Evolutionary conservation across 64 coral and sea anemone species (phyloP), one percentile per base, ranked within the genome.

Genomic region (Cladopsammia gracilis): DNA sequence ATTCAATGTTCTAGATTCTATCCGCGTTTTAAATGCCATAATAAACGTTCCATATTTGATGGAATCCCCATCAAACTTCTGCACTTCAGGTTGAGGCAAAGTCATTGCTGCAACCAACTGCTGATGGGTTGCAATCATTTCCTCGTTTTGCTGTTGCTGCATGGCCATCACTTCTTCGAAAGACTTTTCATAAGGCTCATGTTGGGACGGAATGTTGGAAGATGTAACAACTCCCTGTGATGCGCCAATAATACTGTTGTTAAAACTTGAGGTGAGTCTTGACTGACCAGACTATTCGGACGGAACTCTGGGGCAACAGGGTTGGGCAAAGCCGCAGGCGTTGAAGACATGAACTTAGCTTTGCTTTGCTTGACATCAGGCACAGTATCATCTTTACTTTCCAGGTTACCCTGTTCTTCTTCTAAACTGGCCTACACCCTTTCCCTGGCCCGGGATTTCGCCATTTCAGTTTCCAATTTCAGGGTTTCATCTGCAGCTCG

Each of bases 61-160:
- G n/a, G n/a, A n/a, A n/a, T n/a, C n/a, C n/a, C n/a, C n/a, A n/a
- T n/a, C n/a, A n/a, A n/a, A n/a, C n/a, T n/a, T n/a, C n/a, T n/a
- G n/a, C n/a, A n/a, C n/a, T n/a, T n/a, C n/a, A n/a, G n/a, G n/a
- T n/a, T n/a, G n/a, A n/a, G n/a, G n/a, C n/a, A n/a, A n/a, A n/a
- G n/a, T n/a, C n/a, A n/a, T n/a, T n/a, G n/a, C n/a, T n/a, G n/a
- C 65, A 57, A 75, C 72, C 7, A 94, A 50, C 54, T 75, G 66
- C 23, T 72, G 75, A 43, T 94, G 77, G n/a, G 92, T 74, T 23
- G 50, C 68, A 22, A 94, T 89, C 50, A 94, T 89, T 48, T 87
- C 51, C 48, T 94, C 76, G 15, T 88, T 88, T 24, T 93, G 83
- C 10, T 58, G 75, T 70, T 24, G 66, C 66, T 70, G n/a, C n/a